Evolutionary conservation across 1,140 invertebrate species (phyloP).

Genomic region (Mamestra configurata): DNA sequence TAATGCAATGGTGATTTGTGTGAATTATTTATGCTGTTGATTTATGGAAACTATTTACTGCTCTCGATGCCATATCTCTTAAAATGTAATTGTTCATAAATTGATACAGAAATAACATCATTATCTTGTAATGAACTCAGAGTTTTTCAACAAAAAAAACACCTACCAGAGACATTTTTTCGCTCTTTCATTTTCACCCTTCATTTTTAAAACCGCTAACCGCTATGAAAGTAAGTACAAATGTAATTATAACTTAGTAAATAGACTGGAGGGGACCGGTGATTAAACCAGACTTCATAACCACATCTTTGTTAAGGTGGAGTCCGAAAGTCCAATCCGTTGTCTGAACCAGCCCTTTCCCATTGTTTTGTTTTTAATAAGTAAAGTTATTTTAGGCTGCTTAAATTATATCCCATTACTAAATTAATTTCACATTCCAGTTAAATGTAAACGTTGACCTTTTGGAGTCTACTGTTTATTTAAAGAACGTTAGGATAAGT

Average conservation of each 20-base stretch:
- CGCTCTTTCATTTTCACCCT: conserved; percentile 1
- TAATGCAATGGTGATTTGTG: conserved; percentile 14
- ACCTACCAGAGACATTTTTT: not conserved
- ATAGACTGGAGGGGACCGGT: conserved; percentile 26
- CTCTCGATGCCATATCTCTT: not conserved
- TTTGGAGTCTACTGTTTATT: conserved; percentile 41
- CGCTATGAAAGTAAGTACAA: conserved; percentile 29
- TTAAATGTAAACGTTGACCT: conserved; percentile 50
- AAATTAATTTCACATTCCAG: conserved; percentile 50
- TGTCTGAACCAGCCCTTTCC: conserved; percentile 20
- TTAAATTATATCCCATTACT: conserved; percentile 52
- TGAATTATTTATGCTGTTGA: conserved; percentile 3
- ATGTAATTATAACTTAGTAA: conserved; percentile 37
- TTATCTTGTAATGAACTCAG: not conserved
- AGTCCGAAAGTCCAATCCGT: conserved; percentile 32
- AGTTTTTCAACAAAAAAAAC: not conserved
- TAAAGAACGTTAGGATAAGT: conserved; percentile 2
- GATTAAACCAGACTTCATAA: conserved; percentile 36
- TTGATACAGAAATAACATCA: no score
- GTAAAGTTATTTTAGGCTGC: conserved; percentile 53
- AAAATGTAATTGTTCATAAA: not conserved
- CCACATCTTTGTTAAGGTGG: conserved; percentile 36
- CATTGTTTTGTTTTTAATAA: conserved; percentile 47
- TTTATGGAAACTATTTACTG: not conserved
- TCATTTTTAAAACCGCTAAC: conserved; percentile 13